A percentile compares a stretch with the other conserved stretches of the same genome.
Evolutionary conservation across 2,113 vertebrate species (phyloP).

Genomic region (Nycticorax nycticorax): DNA sequence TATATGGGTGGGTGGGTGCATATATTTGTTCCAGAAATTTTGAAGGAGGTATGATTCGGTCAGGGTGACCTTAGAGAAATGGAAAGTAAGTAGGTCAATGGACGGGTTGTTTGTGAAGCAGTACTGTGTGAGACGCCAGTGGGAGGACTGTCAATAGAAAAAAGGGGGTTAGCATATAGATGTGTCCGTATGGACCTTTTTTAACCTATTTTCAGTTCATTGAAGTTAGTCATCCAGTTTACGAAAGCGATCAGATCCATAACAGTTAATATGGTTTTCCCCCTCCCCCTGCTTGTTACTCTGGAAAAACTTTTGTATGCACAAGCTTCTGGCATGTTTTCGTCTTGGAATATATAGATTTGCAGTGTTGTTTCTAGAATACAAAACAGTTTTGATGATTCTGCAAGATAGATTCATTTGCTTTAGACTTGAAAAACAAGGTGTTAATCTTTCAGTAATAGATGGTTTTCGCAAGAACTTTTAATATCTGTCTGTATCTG

Average conservation of each 20-base stretch:
- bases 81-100: neutral
- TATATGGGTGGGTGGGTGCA: neutral
- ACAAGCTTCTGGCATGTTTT: neutral
- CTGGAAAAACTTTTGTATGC: neutral
- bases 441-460: neutral
- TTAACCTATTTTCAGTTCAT: neutral
- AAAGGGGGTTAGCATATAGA: neutral
- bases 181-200: neutral
- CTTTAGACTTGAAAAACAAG: slow-evolving; percentile 30
- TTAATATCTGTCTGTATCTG: neutral
- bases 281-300: neutral
- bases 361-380: neutral
- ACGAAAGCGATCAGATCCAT: neutral
- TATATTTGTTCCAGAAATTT: neutral
- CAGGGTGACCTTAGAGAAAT: neutral
- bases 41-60: neutral
- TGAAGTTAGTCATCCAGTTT: neutral
- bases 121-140: accelerated
- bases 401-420: neutral
- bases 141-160: neutral
- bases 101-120: neutral
- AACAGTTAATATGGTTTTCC: neutral
- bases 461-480: neutral
- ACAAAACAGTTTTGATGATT: neutral
- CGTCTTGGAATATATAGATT: neutral